Percentiles rank a stretch among this genome's conserved stretches.
Evolutionary conservation across 2,888 invertebrate genomes (phyloP).

Genomic region (Timandra comae): DNA sequence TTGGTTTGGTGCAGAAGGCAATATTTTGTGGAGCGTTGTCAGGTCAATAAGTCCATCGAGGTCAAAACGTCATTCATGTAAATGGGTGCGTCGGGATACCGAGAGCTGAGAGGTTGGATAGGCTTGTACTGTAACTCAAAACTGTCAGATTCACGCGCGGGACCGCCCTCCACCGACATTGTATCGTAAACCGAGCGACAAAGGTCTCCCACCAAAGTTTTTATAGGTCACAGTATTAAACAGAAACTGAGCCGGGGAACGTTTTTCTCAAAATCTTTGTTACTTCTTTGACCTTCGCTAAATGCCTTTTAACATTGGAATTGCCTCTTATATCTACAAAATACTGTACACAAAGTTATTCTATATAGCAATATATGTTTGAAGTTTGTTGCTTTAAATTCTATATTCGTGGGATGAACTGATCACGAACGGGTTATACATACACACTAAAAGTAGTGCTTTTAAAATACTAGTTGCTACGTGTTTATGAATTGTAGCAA

Average conservation of each 20-base stretch:
- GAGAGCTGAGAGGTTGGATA: conserved; percentile 16
- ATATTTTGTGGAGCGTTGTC: conserved; percentile 18
- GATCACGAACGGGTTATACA: too few relatives aligned
- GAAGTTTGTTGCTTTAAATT: too few relatives aligned
- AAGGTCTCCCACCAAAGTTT: conserved; percentile 19
- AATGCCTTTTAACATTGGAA: too few relatives aligned
- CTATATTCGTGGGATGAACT: too few relatives aligned
- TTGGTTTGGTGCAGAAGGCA: conserved; percentile 1
- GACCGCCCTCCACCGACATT: conserved; percentile 16
- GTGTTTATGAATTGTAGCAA: too few relatives aligned
- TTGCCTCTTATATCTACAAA: too few relatives aligned
- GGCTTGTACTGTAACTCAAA: conserved; percentile 39
- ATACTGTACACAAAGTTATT: too few relatives aligned
- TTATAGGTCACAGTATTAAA: conserved; percentile 21
- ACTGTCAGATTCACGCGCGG: conserved; percentile 26
- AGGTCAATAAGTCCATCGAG: conserved; percentile 22
- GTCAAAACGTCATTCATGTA: conserved; percentile 28
- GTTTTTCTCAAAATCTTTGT: conserved; percentile 13
- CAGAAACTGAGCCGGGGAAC: conserved; percentile 13
- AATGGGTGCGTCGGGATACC: conserved; percentile 14
- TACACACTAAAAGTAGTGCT: too few relatives aligned
- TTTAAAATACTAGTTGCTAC: too few relatives aligned
- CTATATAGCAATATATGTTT: too few relatives aligned
- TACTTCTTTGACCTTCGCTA: background rate
- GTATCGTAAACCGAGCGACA: conserved; percentile 21